phyloP scores from a whole-genome alignment of 2,797 vertebrate genomes.

The Sparus aurata region DNA sequence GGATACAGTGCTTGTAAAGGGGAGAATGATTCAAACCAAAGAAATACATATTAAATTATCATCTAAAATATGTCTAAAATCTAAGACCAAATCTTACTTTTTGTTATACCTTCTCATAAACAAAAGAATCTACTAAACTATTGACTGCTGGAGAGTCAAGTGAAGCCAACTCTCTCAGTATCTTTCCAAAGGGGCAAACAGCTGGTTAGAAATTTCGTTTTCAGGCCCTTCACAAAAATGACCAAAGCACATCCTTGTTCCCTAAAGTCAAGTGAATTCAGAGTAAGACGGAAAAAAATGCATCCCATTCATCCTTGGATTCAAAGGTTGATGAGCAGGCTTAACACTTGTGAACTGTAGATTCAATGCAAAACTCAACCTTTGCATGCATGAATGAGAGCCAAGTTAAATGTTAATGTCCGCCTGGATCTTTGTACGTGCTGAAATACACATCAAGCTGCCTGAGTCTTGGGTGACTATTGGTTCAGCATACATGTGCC shows the following conservation, averaged over 20 bases:
- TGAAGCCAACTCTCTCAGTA: slow-evolving; percentile 13
- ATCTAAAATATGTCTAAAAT: not conserved
- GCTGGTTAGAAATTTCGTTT: slow-evolving; percentile 40
- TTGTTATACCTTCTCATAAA: not conserved
- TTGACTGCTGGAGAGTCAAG: slow-evolving; percentile 41
- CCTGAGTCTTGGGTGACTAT: slow-evolving; percentile 44
- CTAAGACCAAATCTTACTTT: not conserved
- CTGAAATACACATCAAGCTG: slow-evolving; percentile 65
- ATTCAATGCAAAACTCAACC: slow-evolving; percentile 74
- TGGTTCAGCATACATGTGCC: slow-evolving; percentile 57
- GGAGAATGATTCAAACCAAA: not conserved
- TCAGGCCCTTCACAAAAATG: slow-evolving; percentile 44
- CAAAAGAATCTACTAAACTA: not conserved
- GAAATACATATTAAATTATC: not conserved
- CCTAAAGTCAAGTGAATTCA: slow-evolving; percentile 59
- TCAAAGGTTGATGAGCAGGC: slow-evolving; percentile 59
- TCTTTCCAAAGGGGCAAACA: slow-evolving; percentile 49
- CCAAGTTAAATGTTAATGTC: slow-evolving; percentile 77
- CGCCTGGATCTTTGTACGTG: slow-evolving; percentile 57
- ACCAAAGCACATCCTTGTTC: slow-evolving; percentile 55
- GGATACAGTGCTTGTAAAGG: not conserved
- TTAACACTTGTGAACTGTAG: slow-evolving; percentile 46
- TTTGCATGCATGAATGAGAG: slow-evolving; percentile 73
- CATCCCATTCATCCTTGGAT: slow-evolving; percentile 50
- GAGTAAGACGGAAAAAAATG: slow-evolving; percentile 46